Base-by-base conservation (phyloP, 2,888 invertebrate species). In the Dolichomitus sp. region DNA sequence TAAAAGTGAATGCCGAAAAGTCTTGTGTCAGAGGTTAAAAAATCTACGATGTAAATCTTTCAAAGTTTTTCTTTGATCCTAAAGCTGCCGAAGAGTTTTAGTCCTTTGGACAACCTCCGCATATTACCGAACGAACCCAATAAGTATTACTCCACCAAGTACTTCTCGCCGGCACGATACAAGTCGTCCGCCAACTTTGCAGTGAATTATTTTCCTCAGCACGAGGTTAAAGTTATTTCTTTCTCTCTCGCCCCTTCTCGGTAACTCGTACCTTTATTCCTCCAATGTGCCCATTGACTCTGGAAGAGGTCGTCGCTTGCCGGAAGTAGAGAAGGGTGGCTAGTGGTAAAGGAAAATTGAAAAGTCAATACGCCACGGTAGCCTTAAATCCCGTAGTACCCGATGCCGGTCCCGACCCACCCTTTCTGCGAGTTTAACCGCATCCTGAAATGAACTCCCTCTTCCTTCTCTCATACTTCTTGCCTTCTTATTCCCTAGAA, bases 331-430 rank as follows among this genome's bases (percentile, higher is more conserved):
- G 75, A 48, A 76, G 75, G 63, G 40, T 33, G 30, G 48, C 48
- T 27, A 68, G 65, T 40, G 73, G 50, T 69, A 75, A 83, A 86
- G 85, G 87, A 86, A 89, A 89, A 89, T 89, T 88, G 90, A 89
- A 90, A 89, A 90, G 89, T 90, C 88, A 89, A 89, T 86, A 90
- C 86, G 59, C 45, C 17, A 23, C 5, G 52, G 19, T 42, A 54
- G 48, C 42, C 59, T 61, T 37, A 61, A 42, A 30, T 27, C 27
- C 65, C 54, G 45, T 11, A 37, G 42, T 57, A 45, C 19, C n/a
- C 48, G 50, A 70, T 73, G 17, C 57, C n/a, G 42, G 57, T 65
- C 19, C n/a, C 42, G 75, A 50, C 50, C 59, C 23, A 14, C 37
- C 59, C 63, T 57, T 72, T 73, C 74, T 74, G 37, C 63, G 17